Evolutionary conservation across 1,140 invertebrate genomes (phyloP).

Genomic region (Pristionchus pacificus): DNA sequence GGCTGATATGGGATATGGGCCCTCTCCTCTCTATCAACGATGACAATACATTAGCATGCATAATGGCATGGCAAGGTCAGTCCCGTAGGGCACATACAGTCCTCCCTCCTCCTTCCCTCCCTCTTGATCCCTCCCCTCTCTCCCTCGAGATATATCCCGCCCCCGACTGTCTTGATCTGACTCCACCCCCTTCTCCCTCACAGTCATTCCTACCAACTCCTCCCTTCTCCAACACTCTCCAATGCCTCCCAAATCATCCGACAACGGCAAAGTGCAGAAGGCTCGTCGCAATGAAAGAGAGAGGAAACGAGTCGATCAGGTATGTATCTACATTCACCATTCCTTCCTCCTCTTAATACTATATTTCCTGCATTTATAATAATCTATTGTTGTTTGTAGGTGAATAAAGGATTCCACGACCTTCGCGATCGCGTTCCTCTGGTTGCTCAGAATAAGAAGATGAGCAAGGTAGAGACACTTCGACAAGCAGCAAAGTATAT

Average conservation of each 20-base stretch:
- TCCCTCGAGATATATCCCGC: not conserved
- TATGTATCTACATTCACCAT: not conserved
- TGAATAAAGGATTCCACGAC: conserved; percentile 10
- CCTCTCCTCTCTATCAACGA: not conserved
- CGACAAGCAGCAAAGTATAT: conserved; percentile 14
- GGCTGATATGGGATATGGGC: no score
- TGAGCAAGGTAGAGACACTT: conserved; percentile 12
- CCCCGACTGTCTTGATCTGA: no score
- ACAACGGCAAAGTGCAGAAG: conserved; percentile 1
- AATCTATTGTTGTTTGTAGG: not conserved
- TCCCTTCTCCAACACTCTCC: conserved; percentile 6
- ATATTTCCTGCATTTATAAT: not conserved
- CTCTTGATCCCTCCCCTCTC: not conserved
- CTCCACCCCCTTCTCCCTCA: no score
- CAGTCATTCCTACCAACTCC: not conserved
- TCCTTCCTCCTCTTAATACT: no score
- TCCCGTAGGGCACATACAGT: not conserved
- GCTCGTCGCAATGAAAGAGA: conserved; percentile 11
- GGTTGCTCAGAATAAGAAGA: not conserved
- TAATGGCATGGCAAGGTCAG: no score
- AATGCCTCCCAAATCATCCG: not conserved
- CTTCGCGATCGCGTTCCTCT: conserved; percentile 3
- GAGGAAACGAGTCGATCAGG: conserved; percentile 18
- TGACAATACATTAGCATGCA: not conserved
- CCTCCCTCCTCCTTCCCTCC: not conserved